These are phyloP conservation scores for Parnassius mnemosyne DNA, from an alignment of 2,888 invertebrate genomes.

Conservation along the genomic window DNA sequence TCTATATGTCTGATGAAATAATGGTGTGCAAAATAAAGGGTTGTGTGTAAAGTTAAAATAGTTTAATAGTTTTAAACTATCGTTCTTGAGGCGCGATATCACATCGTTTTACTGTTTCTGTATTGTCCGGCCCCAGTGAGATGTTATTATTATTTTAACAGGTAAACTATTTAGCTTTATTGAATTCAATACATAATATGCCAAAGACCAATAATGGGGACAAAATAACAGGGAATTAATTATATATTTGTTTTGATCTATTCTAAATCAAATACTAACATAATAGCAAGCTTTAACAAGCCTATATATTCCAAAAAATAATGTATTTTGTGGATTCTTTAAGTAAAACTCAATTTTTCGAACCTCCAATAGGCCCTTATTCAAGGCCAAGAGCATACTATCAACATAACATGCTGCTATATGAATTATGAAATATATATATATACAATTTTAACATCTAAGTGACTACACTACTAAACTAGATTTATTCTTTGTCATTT, in stretches of 20 bases:
- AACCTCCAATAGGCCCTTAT: slow-evolving; percentile 42
- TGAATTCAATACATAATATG: slow-evolving; percentile 57
- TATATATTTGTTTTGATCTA: slow-evolving; percentile 65
- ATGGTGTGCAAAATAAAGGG: slow-evolving; percentile 80
- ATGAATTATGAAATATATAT: slow-evolving; percentile 64
- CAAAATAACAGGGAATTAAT: slow-evolving; percentile 73
- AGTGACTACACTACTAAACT: slow-evolving; percentile 81
- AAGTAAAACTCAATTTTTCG: slow-evolving; percentile 56
- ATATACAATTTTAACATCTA: slow-evolving; percentile 71
- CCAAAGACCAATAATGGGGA: slow-evolving; percentile 77
- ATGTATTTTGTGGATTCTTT: slow-evolving; percentile 65
- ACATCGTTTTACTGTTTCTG: slow-evolving; percentile 36
- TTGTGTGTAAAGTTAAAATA: slow-evolving; percentile 80
- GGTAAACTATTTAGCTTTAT: slow-evolving; percentile 59
- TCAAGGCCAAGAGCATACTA: slow-evolving; percentile 39
- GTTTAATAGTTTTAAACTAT: slow-evolving; percentile 72
- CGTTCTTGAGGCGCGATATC: slow-evolving; percentile 58
- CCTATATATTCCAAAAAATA: slow-evolving; percentile 50
- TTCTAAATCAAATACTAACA: slow-evolving; percentile 43
- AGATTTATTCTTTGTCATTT: slow-evolving; percentile 87
- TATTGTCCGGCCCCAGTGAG: slow-evolving; percentile 16
- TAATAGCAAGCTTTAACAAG: slow-evolving; percentile 60
- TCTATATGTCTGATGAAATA: slow-evolving; percentile 61
- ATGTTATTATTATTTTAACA: slow-evolving; percentile 51
- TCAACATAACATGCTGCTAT: slow-evolving; percentile 62